phyloP scores from a whole-genome alignment of 2,888 invertebrate genomes.

The Drosophila nr. perissopoda region DNA sequence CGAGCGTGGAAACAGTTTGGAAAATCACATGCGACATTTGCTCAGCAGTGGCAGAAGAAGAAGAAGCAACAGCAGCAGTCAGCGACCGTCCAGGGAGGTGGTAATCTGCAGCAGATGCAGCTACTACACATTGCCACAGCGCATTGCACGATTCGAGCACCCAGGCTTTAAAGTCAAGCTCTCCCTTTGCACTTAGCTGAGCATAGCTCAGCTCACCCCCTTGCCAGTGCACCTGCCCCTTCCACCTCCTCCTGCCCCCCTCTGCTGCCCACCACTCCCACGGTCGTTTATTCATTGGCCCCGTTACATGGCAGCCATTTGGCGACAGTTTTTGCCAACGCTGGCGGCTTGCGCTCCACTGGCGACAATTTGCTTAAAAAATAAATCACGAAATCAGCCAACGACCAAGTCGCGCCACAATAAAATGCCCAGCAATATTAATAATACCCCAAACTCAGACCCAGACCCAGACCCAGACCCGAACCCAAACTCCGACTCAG shows the following conservation, averaged over 20 bases:
- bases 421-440: conserved; percentile 67
- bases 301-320: conserved; percentile 77
- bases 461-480: conserved; percentile 3
- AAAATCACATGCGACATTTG: conserved; percentile 84
- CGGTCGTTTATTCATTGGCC: conserved; percentile 66
- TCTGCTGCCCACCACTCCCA: conserved; percentile 48
- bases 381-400: conserved; percentile 82
- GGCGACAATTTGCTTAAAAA: conserved; percentile 82
- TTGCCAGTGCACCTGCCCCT: neutral
- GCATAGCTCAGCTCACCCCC: neutral
- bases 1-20: conserved; percentile 85
- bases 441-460: conserved; percentile 44
- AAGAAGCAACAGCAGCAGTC: neutral
- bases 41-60: conserved; percentile 50
- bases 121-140: conserved; percentile 47
- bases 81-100: conserved; percentile 54
- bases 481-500: neutral
- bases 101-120: conserved; percentile 72
- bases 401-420: conserved; percentile 60
- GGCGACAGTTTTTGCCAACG: conserved; percentile 77
- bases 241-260: conserved; percentile 36
- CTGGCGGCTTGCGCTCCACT: conserved; percentile 48
- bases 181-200: conserved; percentile 8
- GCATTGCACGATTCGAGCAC: conserved; percentile 53
- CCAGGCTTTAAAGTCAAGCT: conserved; percentile 18